These are phyloP conservation scores for Carassius gibelio DNA, from an alignment of 2,113 vertebrate genomes.

Conservation along the genomic window DNA sequence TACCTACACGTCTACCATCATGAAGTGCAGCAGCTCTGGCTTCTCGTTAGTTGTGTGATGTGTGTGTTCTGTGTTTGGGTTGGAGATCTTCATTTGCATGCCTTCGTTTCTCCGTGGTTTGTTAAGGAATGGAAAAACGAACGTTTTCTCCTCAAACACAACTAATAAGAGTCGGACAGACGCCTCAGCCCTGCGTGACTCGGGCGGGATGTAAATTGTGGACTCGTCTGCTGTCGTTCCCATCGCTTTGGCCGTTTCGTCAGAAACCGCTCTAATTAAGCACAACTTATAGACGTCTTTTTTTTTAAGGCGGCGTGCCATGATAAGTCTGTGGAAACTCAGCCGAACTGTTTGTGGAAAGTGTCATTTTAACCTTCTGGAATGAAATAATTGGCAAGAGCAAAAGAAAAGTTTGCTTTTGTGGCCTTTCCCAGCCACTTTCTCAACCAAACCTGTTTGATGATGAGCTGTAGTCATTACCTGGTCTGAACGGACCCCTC, in stretches of 20 bases:
- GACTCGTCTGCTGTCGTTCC: constrained; percentile 40
- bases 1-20: not conserved
- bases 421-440: constrained; percentile 47
- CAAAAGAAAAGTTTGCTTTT: constrained; percentile 22
- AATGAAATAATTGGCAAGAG: constrained; percentile 53
- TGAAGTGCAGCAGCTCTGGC: not conserved
- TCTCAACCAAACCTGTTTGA: constrained; percentile 65
- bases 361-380: constrained; percentile 50
- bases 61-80: constrained; percentile 29
- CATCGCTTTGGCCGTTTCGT: constrained; percentile 52
- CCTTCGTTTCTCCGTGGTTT: constrained; percentile 49
- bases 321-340: constrained; percentile 34
- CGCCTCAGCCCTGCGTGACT: constrained; percentile 51
- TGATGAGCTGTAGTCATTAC: constrained; percentile 75
- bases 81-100: constrained; percentile 52
- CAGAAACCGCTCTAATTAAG: constrained; percentile 60
- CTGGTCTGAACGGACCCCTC: constrained; percentile 64
- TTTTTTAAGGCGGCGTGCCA: constrained; percentile 21
- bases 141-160: constrained; percentile 52
- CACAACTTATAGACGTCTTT: constrained; percentile 48
- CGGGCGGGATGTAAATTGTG: constrained; percentile 49
- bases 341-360: not conserved
- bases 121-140: constrained; percentile 51
- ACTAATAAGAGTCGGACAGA: constrained; percentile 62
- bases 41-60: constrained; percentile 38